Evolutionary conservation across 2,113 vertebrate genomes (phyloP), one percentile per base, ranked within the genome.

Genomic region (Nothocercus nigrocapillus): DNA sequence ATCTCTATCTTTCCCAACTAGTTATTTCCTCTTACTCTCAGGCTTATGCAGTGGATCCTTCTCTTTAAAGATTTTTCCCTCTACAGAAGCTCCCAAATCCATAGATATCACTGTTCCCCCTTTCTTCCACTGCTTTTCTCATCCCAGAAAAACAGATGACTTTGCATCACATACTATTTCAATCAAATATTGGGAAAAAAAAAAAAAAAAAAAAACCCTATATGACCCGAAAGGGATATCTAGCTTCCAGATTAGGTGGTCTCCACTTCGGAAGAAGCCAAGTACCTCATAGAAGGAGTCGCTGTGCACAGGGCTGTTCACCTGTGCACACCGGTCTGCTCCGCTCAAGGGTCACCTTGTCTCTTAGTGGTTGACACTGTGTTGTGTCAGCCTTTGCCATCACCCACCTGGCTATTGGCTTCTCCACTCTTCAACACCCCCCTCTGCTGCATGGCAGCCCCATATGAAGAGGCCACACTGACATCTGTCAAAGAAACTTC

Each of bases 91-190:
- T 64, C 27, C n/a, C 34, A 3, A 6, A 32, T 51, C 21, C 67
- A 36, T 10, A 28, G 51, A 74, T 83, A 54, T 63, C 49, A 59
- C 18, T 44, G 13, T 28, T 69, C 75, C 5, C 6, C 20, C 20
- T 84, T 75, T 54, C 56, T 80, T 54, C 62, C 25, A 4, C 10
- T 32, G 8, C 24, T 38, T 44, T 34, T 58, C 24, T 73, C 36
- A 4, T 22, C 54, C 18, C 42, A 64, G 27, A 47, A 58, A 32
- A 32, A 32, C 0, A 3, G 1, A 4, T 22, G 11, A 53, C 5
- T 40, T 40, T 11, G 17, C 38, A 59, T 34, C 79, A 53, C 74
- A 47, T 21, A 5, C 40, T 28, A 5, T 47, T 72, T 70, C 44
- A 49, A 19, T 56, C 70, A 44, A 54, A 54, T 13, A 38, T n/a